Percentiles rank a stretch among this genome's conserved stretches.
Conservation (phyloP, 64 coral and sea anemone species). For the Porites lutea region DNA sequence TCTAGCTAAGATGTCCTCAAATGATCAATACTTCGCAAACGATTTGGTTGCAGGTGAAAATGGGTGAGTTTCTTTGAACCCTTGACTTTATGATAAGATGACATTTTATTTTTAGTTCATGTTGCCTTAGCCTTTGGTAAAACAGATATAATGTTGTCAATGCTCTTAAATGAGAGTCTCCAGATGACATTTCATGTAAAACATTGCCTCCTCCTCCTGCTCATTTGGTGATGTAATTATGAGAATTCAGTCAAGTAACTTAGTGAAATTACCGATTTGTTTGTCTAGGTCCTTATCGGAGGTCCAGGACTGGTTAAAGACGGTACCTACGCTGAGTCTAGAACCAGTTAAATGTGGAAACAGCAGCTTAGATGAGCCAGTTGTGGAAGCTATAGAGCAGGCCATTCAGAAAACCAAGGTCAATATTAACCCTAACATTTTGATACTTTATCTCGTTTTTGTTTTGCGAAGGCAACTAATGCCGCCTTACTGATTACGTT, state of each 20-base stretch:
- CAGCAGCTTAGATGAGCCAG: slow-evolving; percentile 83
- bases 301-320: slow-evolving; percentile 88
- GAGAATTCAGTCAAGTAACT: too few species aligned
- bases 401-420: slow-evolving; percentile 69
- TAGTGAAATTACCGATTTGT: neutral
- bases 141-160: too few species aligned
- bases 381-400: slow-evolving; percentile 81
- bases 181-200: too few species aligned
- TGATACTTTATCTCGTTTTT: neutral
- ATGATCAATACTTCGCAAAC: slow-evolving; percentile 50
- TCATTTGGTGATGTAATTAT: too few species aligned
- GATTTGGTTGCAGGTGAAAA: slow-evolving; percentile 63
- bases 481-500: too few species aligned
- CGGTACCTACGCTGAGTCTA: slow-evolving; percentile 71
- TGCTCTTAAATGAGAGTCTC: too few species aligned
- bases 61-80: slow-evolving; percentile 51
- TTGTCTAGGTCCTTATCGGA: slow-evolving; percentile 55
- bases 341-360: slow-evolving; percentile 89
- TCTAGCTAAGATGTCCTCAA: slow-evolving; percentile 46
- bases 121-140: too few species aligned
- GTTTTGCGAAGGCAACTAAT: neutral
- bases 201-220: too few species aligned
- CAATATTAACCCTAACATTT: neutral
- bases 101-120: neutral
- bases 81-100: neutral